Conservation (phyloP, 1,140 invertebrate genomes). For the Trialeurodes vaporariorum region DNA sequence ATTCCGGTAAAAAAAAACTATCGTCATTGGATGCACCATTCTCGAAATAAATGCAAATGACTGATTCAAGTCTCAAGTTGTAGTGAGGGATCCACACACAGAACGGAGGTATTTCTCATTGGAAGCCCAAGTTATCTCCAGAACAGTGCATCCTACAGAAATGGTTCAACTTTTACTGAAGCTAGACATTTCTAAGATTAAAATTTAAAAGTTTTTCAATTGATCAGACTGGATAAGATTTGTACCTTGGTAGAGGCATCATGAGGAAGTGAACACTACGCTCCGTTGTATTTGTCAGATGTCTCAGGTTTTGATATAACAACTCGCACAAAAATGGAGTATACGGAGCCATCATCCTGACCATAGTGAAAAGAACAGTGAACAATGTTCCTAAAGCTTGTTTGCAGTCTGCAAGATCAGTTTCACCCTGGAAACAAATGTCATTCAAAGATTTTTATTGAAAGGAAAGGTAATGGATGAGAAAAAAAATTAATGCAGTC, state of each 20-base stretch:
- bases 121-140: no score
- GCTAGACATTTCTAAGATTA: not conserved
- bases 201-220: not conserved
- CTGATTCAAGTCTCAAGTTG: no score
- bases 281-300: conserved; percentile 32
- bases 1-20: no score
- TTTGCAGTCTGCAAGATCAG: conserved; percentile 57
- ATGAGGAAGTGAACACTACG: conserved; percentile 81
- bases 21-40: no score
- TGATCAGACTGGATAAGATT: not conserved
- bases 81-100: no score
- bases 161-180: not conserved
- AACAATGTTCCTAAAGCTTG: conserved; percentile 79
- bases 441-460: no score
- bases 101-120: no score
- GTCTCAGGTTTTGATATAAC: conserved; percentile 81
- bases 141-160: no score
- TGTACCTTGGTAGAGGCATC: conserved; percentile 56
- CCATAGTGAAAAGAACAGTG: conserved; percentile 78
- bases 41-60: no score
- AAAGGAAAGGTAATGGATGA: no score
- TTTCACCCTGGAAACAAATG: conserved; percentile 59
- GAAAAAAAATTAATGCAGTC: not conserved
- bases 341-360: conserved; percentile 89
- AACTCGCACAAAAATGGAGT: conserved; percentile 94